Evolutionary conservation across 2,113 vertebrate genomes (phyloP).

Genomic region (Anser brachyrhynchus): DNA sequence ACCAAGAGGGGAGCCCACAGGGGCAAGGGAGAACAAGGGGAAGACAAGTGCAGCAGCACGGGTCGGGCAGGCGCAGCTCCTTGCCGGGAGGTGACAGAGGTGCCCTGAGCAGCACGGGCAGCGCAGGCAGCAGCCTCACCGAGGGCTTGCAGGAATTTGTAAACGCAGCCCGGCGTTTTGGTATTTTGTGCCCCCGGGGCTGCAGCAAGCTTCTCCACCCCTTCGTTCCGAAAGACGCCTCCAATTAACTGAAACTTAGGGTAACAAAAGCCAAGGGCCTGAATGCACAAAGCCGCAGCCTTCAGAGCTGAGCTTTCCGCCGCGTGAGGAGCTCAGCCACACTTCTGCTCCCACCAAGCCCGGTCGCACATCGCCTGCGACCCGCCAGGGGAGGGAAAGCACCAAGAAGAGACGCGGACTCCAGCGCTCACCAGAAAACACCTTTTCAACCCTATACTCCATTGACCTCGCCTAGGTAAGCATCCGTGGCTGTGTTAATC

Average conservation of each 20-base stretch:
- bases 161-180: neutral
- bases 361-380: neutral
- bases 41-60: neutral
- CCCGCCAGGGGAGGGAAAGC: neutral
- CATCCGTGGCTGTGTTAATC: accelerated
- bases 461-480: neutral
- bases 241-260: neutral
- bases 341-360: accelerated
- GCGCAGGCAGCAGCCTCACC: neutral
- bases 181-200: neutral
- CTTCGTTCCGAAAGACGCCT: neutral
- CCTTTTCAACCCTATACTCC: neutral
- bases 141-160: neutral
- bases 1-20: neutral
- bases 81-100: neutral
- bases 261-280: neutral
- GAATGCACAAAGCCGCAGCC: neutral
- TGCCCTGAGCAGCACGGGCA: neutral
- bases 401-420: neutral
- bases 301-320: neutral
- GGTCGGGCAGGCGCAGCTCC: neutral
- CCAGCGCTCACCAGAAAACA: neutral
- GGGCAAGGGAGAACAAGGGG: neutral
- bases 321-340: accelerated
- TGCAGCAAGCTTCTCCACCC: neutral